Base-by-base conservation (phyloP, 2,113 vertebrate species). In the Prionailurus viverrinus region DNA sequence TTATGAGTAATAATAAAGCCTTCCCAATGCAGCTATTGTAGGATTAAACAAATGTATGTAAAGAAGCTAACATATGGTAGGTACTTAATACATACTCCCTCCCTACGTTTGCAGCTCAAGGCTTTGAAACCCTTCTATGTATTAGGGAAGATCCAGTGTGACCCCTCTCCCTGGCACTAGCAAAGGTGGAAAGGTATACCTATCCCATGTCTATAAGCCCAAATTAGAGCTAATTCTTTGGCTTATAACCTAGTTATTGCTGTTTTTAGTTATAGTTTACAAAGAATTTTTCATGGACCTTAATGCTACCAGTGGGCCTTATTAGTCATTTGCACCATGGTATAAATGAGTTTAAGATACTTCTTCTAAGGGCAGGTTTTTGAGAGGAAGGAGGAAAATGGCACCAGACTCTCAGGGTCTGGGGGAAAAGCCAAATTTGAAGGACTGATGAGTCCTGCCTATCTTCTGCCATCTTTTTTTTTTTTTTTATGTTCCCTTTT, bases 311-410 rank as follows among this genome's bases (percentile, higher is more conserved):
- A 69, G 13, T 31, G 39, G 19, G 8, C 7, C 48, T 87, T 41
- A 33, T 82, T 36, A 66, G 74, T 81, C 55, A 45, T 90, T 68
- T 65, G 61, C 23, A 39, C 18, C 5, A 71, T 12, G 39, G 41
- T 19, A 5, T 83, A 55, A 94, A 68, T 63, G 41, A 88, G 23
- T 74, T 63, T 95, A 88, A 92, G 27, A 53, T 51, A 8, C 1
- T 95, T 76, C 41, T 23, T 13, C 41, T 74, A 78, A 65, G n/a
- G 96, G 55, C 83, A 94, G 15, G 79, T 91, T 82, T 82, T 65
- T 12, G 33, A 33, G 66, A 55, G 5, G 3, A 31, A 14, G 9
- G 3, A 3, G 23, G 5, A 36, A 55, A 88, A 74, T 74, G 76
- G 19, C 39, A 55, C 14, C 45, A 53, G 74, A 76, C 0, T 61